phyloP scores from a whole-genome alignment of 2,888 invertebrate genomes.

The Phalera bucephala region DNA sequence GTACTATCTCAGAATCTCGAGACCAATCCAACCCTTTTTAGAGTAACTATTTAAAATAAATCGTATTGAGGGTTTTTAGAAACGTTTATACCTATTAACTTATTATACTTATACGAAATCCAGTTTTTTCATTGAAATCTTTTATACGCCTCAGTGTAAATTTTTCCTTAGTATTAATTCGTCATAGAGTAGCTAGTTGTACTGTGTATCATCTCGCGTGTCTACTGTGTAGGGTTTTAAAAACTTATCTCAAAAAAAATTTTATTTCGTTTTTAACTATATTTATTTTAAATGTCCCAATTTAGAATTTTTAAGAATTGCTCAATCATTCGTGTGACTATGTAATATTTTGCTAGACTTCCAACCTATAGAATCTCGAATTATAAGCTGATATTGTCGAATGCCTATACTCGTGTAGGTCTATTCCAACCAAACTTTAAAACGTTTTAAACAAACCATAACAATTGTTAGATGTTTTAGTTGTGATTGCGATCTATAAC shows the following conservation, averaged over 20 bases:
- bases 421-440: too few species aligned
- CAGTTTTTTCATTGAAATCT: slow-evolving; percentile 67
- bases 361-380: slow-evolving; percentile 27
- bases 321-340: slow-evolving; percentile 64
- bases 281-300: slow-evolving; percentile 46
- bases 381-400: slow-evolving; percentile 7
- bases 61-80: slow-evolving; percentile 71
- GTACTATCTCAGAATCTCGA: slow-evolving; percentile 70
- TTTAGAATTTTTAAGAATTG: slow-evolving; percentile 59
- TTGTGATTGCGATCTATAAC: too few species aligned
- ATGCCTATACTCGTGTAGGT: too few species aligned
- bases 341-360: slow-evolving; percentile 46
- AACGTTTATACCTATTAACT: slow-evolving; percentile 62
- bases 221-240: slow-evolving; percentile 41
- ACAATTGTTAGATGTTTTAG: too few species aligned
- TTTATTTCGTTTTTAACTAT: slow-evolving; percentile 33
- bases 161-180: slow-evolving; percentile 65
- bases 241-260: slow-evolving; percentile 29
- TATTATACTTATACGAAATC: slow-evolving; percentile 65
- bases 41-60: slow-evolving; percentile 59
- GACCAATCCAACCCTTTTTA: slow-evolving; percentile 78
- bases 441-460: too few species aligned
- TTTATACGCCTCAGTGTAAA: slow-evolving; percentile 74
- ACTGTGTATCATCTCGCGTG: slow-evolving; percentile 26
- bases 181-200: slow-evolving; percentile 57